Base-by-base conservation (phyloP, 2,888 invertebrate species). In the Mellilla xanthometata region DNA sequence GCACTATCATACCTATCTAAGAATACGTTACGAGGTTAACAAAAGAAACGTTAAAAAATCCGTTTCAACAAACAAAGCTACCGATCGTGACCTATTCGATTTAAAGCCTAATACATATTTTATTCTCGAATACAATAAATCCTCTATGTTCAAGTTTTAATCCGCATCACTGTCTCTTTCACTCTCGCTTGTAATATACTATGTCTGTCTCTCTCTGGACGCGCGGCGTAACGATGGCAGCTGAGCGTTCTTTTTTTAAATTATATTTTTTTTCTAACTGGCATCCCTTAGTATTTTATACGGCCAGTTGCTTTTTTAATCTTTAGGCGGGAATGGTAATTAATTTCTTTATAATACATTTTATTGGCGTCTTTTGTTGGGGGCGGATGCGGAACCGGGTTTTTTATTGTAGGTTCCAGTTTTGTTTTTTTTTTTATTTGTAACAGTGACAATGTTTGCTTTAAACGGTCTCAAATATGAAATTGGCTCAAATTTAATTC, bases 281-380 rank as follows among this genome's bases (percentile, higher is more conserved):
- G 71, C 76, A 72, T 76, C 83, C 81, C 81, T 78, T 76, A 77
- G 66, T 78, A 72, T 74, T 77, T 67, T 78, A 75, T 73, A 64
- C 66, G 80, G 81, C 74, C 79, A 81, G 81, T 81, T 73, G 74
- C 68, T 73, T 85, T 85, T 82, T 82, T 81, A 81, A 81, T 79
- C 80, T 78, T 70, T 74, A 69, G 49, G 56, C 54, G 61, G 66
- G 62, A 64, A 67, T 71, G 68, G 70, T 74, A 76, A 75, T 78
- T 72, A 69, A 64, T 69, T 64, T 62, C 66, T 69, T 67, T 56
- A 62, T 52, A 28, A 40, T 35, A 2, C 24, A 19, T 54, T 53
- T 49, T 48, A 23, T 24, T 40, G n/a, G 22, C 3, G 28, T 2
- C 15, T 22, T 38, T 39, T 22, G 34, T 32, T 36, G 11, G 35